phyloP scores from a whole-genome alignment of 2,888 invertebrate genomes.

The Tenthredo scrophulariae region DNA sequence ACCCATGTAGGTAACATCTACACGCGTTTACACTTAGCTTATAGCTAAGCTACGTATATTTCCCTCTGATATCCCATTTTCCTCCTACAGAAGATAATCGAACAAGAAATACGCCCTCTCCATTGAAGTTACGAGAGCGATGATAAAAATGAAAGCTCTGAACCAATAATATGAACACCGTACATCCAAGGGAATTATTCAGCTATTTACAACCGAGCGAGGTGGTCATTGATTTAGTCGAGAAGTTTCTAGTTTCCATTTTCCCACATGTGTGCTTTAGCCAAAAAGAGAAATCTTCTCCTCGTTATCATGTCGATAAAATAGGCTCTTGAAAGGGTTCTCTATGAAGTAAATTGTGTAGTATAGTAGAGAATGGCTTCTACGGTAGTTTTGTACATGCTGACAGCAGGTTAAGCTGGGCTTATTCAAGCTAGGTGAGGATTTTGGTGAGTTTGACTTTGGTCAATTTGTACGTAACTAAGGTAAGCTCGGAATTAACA shows the following conservation, averaged over 20 bases:
- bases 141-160: neutral
- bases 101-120: neutral
- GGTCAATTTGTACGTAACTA: conserved; percentile 1
- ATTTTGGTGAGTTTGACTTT: neutral
- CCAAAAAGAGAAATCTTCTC: conserved; percentile 3
- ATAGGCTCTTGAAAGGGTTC: conserved; percentile 40
- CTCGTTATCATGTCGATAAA: conserved; percentile 36
- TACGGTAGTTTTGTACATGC: neutral
- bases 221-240: neutral
- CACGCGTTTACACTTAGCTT: conserved; percentile 29
- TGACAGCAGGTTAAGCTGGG: conserved; percentile 7
- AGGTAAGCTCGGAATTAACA: conserved; percentile 15
- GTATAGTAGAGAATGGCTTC: neutral
- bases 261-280: neutral
- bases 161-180: neutral
- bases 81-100: neutral
- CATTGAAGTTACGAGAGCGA: neutral
- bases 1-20: neutral
- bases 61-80: neutral
- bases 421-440: neutral
- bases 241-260: neutral
- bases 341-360: neutral
- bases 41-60: conserved; percentile 8
- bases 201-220: neutral
- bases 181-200: neutral